Conservation (phyloP, 2,113 vertebrate species). For the Clarias batrachus region DNA sequence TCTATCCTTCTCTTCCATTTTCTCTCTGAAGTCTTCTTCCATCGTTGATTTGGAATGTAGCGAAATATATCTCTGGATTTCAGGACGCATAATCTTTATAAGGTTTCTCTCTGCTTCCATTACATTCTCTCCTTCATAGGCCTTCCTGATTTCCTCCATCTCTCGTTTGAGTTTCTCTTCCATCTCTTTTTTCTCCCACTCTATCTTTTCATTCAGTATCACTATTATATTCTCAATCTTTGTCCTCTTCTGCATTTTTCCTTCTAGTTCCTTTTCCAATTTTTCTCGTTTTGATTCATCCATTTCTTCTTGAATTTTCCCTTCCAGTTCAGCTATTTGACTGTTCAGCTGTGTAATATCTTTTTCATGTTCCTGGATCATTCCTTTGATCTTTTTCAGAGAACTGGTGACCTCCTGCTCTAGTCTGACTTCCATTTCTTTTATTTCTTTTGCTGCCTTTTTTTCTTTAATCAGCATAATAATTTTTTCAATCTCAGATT, state of each 20-base stretch:
- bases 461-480: neutral
- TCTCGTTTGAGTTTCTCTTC: neutral
- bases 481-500: neutral
- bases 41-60: neutral
- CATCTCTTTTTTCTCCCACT: slow-evolving; percentile 9
- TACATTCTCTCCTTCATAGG: neutral
- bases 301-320: slow-evolving; percentile 11
- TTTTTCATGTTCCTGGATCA: slow-evolving; percentile 22
- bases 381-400: slow-evolving; percentile 8
- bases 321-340: slow-evolving; percentile 1
- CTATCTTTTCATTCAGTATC: slow-evolving; percentile 11
- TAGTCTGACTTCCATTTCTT: neutral
- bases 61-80: neutral
- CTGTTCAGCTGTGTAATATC: slow-evolving; percentile 9
- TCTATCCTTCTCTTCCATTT: slow-evolving; percentile 25
- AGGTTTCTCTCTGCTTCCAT: slow-evolving; percentile 11
- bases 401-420: neutral
- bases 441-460: neutral
- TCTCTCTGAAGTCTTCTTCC: slow-evolving; percentile 4
- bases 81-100: neutral
- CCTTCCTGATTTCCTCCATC: slow-evolving; percentile 8
- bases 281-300: neutral
- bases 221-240: slow-evolving; percentile 8
- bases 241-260: neutral
- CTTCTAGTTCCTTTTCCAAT: neutral